Evolutionary conservation across 37 sponge, comb jelly and placozoan genomes (phyloP), one percentile per base, ranked within the genome.

Genomic region (Haliclona indistincta): DNA sequence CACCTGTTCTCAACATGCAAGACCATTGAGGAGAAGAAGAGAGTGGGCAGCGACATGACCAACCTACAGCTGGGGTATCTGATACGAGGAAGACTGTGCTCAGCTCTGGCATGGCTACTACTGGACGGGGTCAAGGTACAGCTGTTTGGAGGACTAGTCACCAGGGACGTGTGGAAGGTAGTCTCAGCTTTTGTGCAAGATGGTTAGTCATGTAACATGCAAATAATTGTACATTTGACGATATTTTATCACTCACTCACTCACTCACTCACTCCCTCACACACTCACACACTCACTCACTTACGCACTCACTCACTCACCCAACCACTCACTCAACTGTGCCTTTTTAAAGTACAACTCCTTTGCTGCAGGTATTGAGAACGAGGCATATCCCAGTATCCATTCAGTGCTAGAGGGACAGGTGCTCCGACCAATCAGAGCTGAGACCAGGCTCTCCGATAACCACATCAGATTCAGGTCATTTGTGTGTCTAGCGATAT

Each of bases 391-490:
- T n/a, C n/a, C n/a, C n/a, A n/a, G n/a, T n/a, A 25, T 56, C 33
- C 53, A 39, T 33, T 67, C 74, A 1, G 63, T 64, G n/a, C 30
- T 81, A 2, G 82, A 82, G 20, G 66, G 55, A 34, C 72, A 43
- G 43, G 56, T 84, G 62, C 37, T 84, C 32, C 76, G 71, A 45
- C 72, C 85, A 6, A 84, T 84, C 65, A 63, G 58, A 38, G 29
- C 53, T 33, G 64, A 76, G 56, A 71, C 36, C 40, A 22, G 67
- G 5, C 63, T 62, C 56, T 38, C 55, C n/a, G 77, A 82, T 70
- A 76, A 78, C 71, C 76, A 88, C 73, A 83, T 87, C 44, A 82
- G 68, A 54, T 87, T 74, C 65, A 37, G 93, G 38, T 82, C 93
- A 29, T 86, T 92, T 52, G 33, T 92, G 36, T 74, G 80, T 54